Conservation (phyloP, 2,888 invertebrate genomes). For the Drosophila crucigera region DNA sequence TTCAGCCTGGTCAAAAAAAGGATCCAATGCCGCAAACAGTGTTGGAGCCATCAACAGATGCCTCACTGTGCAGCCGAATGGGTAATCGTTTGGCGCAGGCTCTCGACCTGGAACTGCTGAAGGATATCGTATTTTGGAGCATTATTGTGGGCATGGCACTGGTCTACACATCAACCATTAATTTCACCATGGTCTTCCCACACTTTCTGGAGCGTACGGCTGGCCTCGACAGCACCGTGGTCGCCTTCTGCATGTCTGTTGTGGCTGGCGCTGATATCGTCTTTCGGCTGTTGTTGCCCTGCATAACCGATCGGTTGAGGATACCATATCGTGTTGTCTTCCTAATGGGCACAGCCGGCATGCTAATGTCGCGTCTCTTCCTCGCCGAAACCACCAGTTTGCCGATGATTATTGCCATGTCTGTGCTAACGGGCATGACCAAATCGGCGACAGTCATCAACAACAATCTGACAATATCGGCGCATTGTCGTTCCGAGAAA, state of each 20-base stretch:
- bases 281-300: constrained; percentile 88
- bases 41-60: constrained; percentile 1
- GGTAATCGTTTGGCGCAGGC: constrained; percentile 84
- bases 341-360: constrained; percentile 87
- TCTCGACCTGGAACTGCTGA: constrained; percentile 88
- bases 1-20: constrained; percentile 23
- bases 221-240: constrained; percentile 86
- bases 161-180: constrained; percentile 89
- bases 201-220: constrained; percentile 87
- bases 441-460: constrained; percentile 91
- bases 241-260: constrained; percentile 90
- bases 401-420: constrained; percentile 86
- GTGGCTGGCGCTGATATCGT: constrained; percentile 89
- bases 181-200: constrained; percentile 90
- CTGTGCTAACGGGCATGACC: constrained; percentile 89
- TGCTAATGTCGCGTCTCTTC: constrained; percentile 87
- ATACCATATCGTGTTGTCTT: constrained; percentile 88
- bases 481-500: constrained; percentile 87
- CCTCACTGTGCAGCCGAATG: constrained; percentile 69
- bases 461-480: constrained; percentile 89
- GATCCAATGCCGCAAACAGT: background rate
- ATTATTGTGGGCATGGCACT: constrained; percentile 89
- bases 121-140: constrained; percentile 88
- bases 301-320: constrained; percentile 88
- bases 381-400: constrained; percentile 87